phyloP scores from a whole-genome alignment of 2,888 invertebrate species.

The Idaea biselata region DNA sequence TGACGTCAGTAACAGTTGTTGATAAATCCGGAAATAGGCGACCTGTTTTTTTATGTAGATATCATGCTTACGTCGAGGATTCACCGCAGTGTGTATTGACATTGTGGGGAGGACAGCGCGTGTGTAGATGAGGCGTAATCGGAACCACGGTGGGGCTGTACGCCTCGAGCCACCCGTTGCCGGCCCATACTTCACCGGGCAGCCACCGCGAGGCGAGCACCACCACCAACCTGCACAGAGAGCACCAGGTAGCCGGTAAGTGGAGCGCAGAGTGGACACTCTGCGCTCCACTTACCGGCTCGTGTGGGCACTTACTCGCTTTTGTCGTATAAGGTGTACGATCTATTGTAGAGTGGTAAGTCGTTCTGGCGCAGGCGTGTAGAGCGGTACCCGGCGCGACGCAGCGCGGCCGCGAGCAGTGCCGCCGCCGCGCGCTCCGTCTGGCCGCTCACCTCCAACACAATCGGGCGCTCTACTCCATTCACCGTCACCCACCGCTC shows the following conservation, averaged over 20 bases:
- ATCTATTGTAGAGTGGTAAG: background rate
- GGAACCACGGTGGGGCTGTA: slow-evolving; percentile 16
- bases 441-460: slow-evolving; percentile 89
- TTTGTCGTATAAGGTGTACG: background rate
- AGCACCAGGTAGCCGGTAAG: no score
- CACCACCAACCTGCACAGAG: slow-evolving; percentile 6
- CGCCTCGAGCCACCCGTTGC: slow-evolving; percentile 9
- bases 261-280: no score
- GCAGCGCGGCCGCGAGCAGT: slow-evolving; percentile 87
- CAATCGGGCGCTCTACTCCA: slow-evolving; percentile 74
- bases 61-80: background rate
- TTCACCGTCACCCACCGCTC: slow-evolving; percentile 56
- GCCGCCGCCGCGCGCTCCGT: slow-evolving; percentile 87
- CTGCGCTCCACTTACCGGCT: background rate
- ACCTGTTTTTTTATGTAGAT: no score
- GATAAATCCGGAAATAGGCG: no score
- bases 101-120: slow-evolving; percentile 5
- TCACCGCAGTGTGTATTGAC: background rate
- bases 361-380: slow-evolving; percentile 52
- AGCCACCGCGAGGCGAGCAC: slow-evolving; percentile 2
- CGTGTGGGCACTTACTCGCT: background rate
- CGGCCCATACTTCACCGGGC: background rate
- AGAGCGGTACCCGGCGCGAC: slow-evolving; percentile 81
- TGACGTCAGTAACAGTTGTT: no score
- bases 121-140: slow-evolving; percentile 15